Evolutionary conservation across 2,797 vertebrate species (phyloP).

Genomic region (Selene dorsalis): DNA sequence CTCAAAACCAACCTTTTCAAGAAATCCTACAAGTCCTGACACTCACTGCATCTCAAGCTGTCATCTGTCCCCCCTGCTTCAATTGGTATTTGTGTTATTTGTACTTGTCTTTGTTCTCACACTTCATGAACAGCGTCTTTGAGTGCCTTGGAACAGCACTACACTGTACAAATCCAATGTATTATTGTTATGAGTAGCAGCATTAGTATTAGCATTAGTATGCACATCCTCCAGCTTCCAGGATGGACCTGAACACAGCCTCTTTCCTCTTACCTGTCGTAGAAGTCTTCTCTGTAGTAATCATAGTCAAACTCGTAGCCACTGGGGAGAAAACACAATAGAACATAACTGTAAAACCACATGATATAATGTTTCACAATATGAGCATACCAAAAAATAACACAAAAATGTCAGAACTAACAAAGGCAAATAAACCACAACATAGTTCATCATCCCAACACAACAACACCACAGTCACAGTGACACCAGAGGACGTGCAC

Average conservation of each 20-base stretch:
- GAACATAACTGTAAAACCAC: not conserved
- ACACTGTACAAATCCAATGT: no score
- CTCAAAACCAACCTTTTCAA: no score
- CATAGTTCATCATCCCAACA: conserved; percentile 31
- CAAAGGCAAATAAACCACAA: conserved; percentile 27
- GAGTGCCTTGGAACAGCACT: no score
- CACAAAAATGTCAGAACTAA: conserved; percentile 1
- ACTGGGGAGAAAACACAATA: conserved; percentile 78
- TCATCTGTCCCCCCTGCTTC: no score
- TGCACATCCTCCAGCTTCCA: not conserved
- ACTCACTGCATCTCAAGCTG: no score
- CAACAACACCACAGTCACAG: not conserved
- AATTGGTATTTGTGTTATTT: no score
- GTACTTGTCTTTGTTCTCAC: no score
- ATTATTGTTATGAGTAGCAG: no score
- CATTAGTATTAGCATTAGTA: no score
- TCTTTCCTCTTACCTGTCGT: conserved; percentile 86
- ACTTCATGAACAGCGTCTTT: no score
- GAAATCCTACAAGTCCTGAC: no score
- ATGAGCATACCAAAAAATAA: not conserved
- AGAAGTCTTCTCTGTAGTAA: conserved; percentile 93
- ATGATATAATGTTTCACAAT: not conserved
- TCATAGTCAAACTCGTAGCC: conserved; percentile 93
- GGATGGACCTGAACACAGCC: not conserved
- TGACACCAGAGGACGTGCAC: not conserved